Base-by-base conservation (phyloP, 2,113 vertebrate species). In the Oreochromis aureus region DNA sequence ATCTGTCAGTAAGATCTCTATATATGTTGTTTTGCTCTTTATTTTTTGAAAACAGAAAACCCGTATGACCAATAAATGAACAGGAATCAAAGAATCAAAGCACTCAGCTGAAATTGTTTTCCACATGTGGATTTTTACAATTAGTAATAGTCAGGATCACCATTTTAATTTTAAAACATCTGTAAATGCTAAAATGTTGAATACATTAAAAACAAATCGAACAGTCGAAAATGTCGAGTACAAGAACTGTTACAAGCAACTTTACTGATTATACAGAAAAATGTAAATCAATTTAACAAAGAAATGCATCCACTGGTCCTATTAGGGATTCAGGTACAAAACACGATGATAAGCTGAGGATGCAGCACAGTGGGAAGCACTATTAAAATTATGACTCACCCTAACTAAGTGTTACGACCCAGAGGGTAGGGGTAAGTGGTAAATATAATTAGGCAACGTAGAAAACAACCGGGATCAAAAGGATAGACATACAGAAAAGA, bases 111-210 rank as follows among this genome's bases (percentile, higher is more conserved):
- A 54, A 54, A 54, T 54, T 22, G 53, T 54, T 54, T 54, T 54
- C 10, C 53, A 11, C 53, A 54, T 54, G 10, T 22, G 53, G 53
- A 54, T 10, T 54, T 54, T 54, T 24, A 22, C 53, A 54, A 54
- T 54, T 54, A 54, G 53, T 1, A 54, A 54, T 22, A 54, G 53
- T 22, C 10, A 54, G 19, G n/a, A 22, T 22, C 0, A 1, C 53
- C 53, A 55, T 22, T 55, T 55, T 11, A 6, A 55, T 11, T 55
- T 55, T 4, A 22, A 55, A 22, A 54, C 1, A 34, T 34, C 32
- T 6, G 1, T 54, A 55, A 55, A 6, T 55, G 3, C 0, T 22
- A 55, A 55, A 55, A 55, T 22, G n/a, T 4, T 55, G 53, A 55
- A 55, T 55, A 54, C 53, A 54, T 54, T 54, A 55, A 22, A 55